phyloP scores from a whole-genome alignment of 2,113 vertebrate genomes.

The Crotalus horridus region DNA sequence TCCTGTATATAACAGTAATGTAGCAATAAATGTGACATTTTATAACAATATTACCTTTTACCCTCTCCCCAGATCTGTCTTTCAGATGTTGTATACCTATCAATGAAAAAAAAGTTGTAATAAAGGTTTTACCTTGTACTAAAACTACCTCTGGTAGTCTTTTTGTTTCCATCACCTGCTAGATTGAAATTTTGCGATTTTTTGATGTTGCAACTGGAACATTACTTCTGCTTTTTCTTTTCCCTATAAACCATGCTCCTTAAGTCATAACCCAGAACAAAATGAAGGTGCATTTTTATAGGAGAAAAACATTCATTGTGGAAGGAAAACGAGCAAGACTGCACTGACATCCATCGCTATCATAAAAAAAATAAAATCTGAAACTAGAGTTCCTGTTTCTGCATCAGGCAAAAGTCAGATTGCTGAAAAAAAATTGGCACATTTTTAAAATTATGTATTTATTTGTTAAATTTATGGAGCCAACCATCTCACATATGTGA shows the following conservation, averaged over 20 bases:
- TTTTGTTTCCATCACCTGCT: background rate
- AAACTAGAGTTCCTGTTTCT: background rate
- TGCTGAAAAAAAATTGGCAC: background rate
- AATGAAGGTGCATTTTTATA: background rate
- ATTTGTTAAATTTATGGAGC: background rate
- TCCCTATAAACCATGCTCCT: background rate
- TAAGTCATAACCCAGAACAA: background rate
- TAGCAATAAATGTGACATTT: conserved; percentile 97
- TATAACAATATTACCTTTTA: conserved; percentile 83
- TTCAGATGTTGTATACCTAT: conserved; percentile 82
- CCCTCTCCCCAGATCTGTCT: conserved; percentile 73
- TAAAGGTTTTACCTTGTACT: conserved; percentile 60
- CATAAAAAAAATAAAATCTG: background rate
- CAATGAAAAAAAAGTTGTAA: conserved; percentile 48
- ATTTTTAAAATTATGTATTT: background rate
- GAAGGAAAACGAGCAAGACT: background rate
- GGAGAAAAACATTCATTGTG: background rate
- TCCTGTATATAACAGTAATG: conserved; percentile 94
- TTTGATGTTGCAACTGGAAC: background rate
- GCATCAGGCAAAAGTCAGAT: background rate
- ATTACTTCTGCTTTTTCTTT: background rate
- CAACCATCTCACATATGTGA: background rate
- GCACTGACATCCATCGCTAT: no score
- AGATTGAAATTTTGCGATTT: background rate
- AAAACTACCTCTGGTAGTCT: background rate